Percentiles rank a stretch among this genome's conserved stretches.
Evolutionary conservation across 2,113 vertebrate genomes (phyloP).

Genomic region (Phylloscopus trochilus): DNA sequence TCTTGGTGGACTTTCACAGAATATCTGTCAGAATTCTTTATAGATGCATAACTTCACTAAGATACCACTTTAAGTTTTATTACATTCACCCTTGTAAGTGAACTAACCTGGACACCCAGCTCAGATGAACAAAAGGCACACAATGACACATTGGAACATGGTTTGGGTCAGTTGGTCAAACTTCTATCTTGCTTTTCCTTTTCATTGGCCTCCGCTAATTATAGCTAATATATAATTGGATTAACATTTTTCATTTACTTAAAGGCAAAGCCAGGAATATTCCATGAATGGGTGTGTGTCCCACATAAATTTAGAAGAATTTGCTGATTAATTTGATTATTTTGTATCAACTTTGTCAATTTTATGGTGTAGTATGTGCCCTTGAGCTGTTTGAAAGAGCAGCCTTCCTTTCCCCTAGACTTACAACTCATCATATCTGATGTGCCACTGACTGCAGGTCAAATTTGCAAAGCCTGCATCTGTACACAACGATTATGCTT

Average conservation of each 20-base stretch:
- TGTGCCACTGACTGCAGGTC: not conserved
- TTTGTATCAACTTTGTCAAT: not conserved
- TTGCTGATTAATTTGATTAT: not conserved
- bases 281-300: not conserved
- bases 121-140: not conserved
- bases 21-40: not conserved
- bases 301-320: not conserved
- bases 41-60: not conserved
- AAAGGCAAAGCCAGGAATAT: not conserved
- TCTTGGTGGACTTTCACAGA: not conserved
- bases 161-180: not conserved
- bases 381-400: not conserved
- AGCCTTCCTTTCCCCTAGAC: not conserved
- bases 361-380: not conserved
- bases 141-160: not conserved
- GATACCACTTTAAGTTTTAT: not conserved
- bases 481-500: not conserved
- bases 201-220: not conserved
- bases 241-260: not conserved
- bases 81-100: not conserved
- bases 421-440: not conserved
- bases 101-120: not conserved
- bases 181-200: not conserved
- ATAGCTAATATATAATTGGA: not conserved
- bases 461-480: not conserved